phyloP scores from a whole-genome alignment of 2,888 invertebrate genomes.

The Horisme vitalbata region DNA sequence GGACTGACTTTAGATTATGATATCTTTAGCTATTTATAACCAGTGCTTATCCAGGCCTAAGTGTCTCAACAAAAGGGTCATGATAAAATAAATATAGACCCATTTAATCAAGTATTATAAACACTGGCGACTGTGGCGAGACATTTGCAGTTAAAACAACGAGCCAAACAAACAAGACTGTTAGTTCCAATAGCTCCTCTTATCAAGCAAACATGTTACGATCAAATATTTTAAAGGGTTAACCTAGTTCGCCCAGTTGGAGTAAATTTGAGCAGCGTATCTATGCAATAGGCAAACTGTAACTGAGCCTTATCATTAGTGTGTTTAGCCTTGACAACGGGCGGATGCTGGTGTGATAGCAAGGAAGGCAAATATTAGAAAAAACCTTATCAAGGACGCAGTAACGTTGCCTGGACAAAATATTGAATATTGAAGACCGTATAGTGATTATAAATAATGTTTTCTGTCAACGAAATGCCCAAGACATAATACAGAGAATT shows the following conservation, averaged over 20 bases:
- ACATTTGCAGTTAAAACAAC: conserved; percentile 19
- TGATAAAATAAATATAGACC: conserved; percentile 15
- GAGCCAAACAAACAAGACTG: conserved; percentile 8
- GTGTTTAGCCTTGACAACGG: conserved; percentile 60
- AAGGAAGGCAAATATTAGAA: conserved; percentile 45
- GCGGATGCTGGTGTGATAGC: conserved; percentile 60
- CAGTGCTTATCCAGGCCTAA: not conserved
- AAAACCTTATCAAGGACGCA: conserved; percentile 33
- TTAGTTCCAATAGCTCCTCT: conserved; percentile 13
- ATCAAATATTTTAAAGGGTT: conserved; percentile 53
- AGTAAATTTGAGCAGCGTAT: conserved; percentile 56
- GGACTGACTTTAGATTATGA: no score
- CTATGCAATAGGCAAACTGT: conserved; percentile 48
- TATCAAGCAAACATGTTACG: conserved; percentile 29
- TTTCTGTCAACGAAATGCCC: no score
- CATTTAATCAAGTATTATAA: conserved; percentile 22
- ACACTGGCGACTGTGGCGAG: conserved; percentile 23
- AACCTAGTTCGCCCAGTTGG: conserved; percentile 50
- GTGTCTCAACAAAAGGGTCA: conserved; percentile 17
- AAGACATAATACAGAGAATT: no score
- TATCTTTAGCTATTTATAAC: not conserved
- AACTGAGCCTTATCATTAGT: conserved; percentile 59
- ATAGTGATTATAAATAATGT: no score
- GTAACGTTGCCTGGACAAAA: no score
- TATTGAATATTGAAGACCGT: no score